phyloP scores from a whole-genome alignment of 2,888 invertebrate genomes.

The Colostygia pectinataria region DNA sequence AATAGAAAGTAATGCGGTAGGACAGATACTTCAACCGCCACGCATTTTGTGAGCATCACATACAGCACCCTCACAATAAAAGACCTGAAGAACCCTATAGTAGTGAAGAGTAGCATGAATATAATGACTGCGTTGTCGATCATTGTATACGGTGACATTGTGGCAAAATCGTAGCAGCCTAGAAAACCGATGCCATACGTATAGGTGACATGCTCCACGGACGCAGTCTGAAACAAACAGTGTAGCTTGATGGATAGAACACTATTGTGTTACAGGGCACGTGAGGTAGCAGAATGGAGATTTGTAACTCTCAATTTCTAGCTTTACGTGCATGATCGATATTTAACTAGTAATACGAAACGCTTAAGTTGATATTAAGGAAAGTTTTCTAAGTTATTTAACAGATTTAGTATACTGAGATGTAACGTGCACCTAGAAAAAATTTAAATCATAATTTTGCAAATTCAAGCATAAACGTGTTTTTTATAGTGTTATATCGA shows the following conservation, averaged over 20 bases:
- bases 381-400: too few relatives aligned
- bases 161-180: conserved; percentile 60
- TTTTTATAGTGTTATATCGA: too few relatives aligned
- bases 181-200: conserved; percentile 61
- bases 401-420: too few relatives aligned
- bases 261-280: not conserved
- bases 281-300: not conserved
- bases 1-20: conserved; percentile 55
- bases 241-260: not conserved
- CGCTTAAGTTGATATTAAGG: too few relatives aligned
- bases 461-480: too few relatives aligned
- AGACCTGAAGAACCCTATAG: conserved; percentile 51
- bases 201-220: conserved; percentile 45
- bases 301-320: not conserved
- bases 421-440: too few relatives aligned
- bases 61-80: conserved; percentile 53
- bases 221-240: conserved; percentile 50
- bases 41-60: conserved; percentile 45
- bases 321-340: not conserved
- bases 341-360: too few relatives aligned
- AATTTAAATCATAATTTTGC: too few relatives aligned
- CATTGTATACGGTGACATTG: conserved; percentile 59
- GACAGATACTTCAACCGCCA: conserved; percentile 39
- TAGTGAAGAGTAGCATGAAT: conserved; percentile 52
- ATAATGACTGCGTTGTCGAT: conserved; percentile 62